These are phyloP conservation scores for Salvelinus sp. DNA, from an alignment of 2,113 vertebrate species.

Conservation along the genomic window DNA sequence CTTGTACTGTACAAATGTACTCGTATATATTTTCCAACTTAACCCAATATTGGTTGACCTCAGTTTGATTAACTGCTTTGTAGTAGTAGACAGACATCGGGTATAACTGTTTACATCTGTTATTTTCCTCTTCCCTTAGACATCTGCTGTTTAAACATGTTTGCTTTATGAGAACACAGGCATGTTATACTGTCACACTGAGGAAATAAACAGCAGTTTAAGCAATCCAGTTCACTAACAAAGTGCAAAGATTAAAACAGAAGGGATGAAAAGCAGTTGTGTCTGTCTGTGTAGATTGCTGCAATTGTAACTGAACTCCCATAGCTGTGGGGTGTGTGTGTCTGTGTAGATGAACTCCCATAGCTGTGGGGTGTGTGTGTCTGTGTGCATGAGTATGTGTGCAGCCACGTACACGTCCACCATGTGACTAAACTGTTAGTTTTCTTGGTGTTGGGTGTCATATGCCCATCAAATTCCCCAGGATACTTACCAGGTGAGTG, in stretches of 20 bases:
- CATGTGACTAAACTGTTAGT: background rate
- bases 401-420: background rate
- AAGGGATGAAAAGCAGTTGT: background rate
- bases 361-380: background rate
- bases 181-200: background rate
- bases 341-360: background rate
- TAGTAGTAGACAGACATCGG: background rate
- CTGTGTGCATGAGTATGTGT: background rate
- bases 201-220: background rate
- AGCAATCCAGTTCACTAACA: background rate
- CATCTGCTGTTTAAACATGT: background rate
- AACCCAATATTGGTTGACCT: too few species aligned
- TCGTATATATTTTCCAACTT: background rate
- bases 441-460: too few species aligned
- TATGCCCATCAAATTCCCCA: background rate
- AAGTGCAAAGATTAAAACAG: background rate
- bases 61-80: background rate
- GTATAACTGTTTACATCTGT: background rate
- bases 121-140: background rate
- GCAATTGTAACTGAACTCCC: too few species aligned
- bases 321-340: background rate
- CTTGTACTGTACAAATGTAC: background rate
- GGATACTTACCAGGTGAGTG: background rate
- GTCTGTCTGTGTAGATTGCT: background rate
- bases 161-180: slow-evolving; percentile 15